These are phyloP conservation scores for Perdita meconis DNA, from an alignment of 2,888 invertebrate species.

Conservation along the genomic window DNA sequence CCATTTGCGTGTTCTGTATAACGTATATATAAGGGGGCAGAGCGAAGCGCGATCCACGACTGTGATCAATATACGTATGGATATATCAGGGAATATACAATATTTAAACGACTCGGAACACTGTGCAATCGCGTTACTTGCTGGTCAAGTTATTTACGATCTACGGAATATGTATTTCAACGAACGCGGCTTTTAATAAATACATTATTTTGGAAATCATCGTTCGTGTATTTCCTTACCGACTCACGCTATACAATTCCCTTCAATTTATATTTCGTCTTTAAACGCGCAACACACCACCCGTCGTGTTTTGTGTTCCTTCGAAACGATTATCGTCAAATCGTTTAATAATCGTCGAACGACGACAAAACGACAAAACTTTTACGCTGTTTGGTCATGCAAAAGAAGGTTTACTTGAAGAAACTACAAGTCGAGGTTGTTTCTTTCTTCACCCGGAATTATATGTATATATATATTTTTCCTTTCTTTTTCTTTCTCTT, in stretches of 20 bases:
- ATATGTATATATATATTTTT: too few species aligned
- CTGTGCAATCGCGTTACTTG: slow-evolving; percentile 62
- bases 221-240: slow-evolving; percentile 28
- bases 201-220: slow-evolving; percentile 53
- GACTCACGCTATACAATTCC: slow-evolving; percentile 15
- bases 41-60: slow-evolving; percentile 42
- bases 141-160: slow-evolving; percentile 71
- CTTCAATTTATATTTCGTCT: slow-evolving; percentile 8
- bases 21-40: background rate
- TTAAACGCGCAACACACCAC: slow-evolving; percentile 27
- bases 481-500: too few species aligned
- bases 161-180: slow-evolving; percentile 17
- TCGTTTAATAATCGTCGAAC: slow-evolving; percentile 36
- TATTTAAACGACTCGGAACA: slow-evolving; percentile 13
- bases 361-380: slow-evolving; percentile 66
- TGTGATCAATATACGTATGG: slow-evolving; percentile 59
- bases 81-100: background rate
- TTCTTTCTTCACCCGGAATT: too few species aligned
- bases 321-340: too few species aligned
- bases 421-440: too few species aligned
- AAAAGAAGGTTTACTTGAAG: too few species aligned
- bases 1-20: background rate
- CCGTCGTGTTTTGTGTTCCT: too few species aligned
- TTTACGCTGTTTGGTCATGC: too few species aligned
- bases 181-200: slow-evolving; percentile 55